phyloP scores from a whole-genome alignment of 2,797 vertebrate genomes.

The Pantherophis alleghaniensis region DNA sequence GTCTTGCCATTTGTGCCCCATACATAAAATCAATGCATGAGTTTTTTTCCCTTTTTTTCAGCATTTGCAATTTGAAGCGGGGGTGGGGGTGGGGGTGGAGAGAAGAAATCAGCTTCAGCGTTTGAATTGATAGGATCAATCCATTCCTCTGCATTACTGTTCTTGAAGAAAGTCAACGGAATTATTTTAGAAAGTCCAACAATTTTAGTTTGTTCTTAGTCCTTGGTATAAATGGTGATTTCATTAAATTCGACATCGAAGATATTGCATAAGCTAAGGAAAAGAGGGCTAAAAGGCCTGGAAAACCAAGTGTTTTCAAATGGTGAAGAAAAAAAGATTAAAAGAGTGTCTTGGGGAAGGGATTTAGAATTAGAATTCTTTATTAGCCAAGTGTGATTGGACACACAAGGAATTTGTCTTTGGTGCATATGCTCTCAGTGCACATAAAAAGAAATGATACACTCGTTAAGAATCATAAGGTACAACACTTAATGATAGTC shows the following conservation, averaged over 20 bases:
- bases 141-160: conserved; percentile 12
- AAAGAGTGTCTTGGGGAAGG: background rate
- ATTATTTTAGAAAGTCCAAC: conserved; percentile 10
- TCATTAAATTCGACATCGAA: background rate
- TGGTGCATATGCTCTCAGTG: no score
- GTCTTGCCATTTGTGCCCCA: conserved; percentile 29
- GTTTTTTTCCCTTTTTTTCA: conserved; percentile 9
- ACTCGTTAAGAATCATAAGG: no score
- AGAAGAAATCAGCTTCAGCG: background rate
- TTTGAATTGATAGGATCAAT: conserved; percentile 35
- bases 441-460: no score
- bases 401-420: no score
- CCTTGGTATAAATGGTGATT: background rate
- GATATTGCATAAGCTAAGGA: background rate
- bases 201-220: conserved; percentile 1
- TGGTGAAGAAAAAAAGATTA: background rate
- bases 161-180: conserved; percentile 4
- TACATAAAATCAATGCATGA: conserved; percentile 34
- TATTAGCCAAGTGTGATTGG: no score
- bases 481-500: no score
- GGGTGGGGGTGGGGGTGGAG: no score
- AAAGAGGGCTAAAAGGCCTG: background rate
- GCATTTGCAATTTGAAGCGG: conserved; percentile 4
- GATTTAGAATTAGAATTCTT: background rate
- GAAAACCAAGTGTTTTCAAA: background rate